Conservation (phyloP, 30 jellyfish, hydroid and myxozoan genomes). For the Chrysaora quinquecirrha region DNA sequence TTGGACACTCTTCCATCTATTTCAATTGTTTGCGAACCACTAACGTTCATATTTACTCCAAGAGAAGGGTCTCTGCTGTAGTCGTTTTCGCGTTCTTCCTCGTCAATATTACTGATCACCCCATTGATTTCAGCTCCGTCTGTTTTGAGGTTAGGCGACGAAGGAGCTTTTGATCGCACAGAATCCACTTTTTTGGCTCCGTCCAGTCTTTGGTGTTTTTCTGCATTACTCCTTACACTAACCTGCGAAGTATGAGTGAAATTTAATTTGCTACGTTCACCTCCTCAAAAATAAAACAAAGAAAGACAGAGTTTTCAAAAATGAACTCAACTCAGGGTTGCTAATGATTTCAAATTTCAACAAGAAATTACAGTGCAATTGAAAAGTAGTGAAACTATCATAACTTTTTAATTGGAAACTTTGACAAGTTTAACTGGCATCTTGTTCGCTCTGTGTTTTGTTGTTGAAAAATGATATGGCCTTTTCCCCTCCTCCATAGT, state of each 20-base stretch:
- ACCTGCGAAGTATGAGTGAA: too few species aligned
- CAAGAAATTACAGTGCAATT: too few species aligned
- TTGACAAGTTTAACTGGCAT: too few species aligned
- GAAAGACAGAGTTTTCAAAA: too few species aligned
- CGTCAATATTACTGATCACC: slow-evolving; percentile 14
- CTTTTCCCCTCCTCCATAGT: too few species aligned
- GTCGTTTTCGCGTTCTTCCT: slow-evolving; percentile 15
- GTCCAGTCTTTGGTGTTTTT: slow-evolving; percentile 42
- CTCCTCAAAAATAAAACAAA: slow-evolving; percentile 3
- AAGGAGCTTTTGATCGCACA: slow-evolving; percentile 36
- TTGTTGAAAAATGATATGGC: too few species aligned
- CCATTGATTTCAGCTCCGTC: slow-evolving; percentile 43
- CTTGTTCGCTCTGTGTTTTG: too few species aligned
- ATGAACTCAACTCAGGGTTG: too few species aligned
- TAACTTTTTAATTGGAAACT: too few species aligned
- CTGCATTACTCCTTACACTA: slow-evolving; percentile 71
- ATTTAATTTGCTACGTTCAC: too few species aligned
- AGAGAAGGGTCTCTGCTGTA: slow-evolving; percentile 9
- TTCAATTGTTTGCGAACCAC: slow-evolving; percentile 43
- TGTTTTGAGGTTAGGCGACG: slow-evolving; percentile 49
- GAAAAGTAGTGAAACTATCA: too few species aligned
- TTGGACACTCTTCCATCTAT: slow-evolving; percentile 66
- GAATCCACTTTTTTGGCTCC: slow-evolving; percentile 44
- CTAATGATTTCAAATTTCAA: too few species aligned
- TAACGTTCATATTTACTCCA: slow-evolving; percentile 30